Conservation (phyloP, 23 tunicate species). For the Styela clava region DNA sequence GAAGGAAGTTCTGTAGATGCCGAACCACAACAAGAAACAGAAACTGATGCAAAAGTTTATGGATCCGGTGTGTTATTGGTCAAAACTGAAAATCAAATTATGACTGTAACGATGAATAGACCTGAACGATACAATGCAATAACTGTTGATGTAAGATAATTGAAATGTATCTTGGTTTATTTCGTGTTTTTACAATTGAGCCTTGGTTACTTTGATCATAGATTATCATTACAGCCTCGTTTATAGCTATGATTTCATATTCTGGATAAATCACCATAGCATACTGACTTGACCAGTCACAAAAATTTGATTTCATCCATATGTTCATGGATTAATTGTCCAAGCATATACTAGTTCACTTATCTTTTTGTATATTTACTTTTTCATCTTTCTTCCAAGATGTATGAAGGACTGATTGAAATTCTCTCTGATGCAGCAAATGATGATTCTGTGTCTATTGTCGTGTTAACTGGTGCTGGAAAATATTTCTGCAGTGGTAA, state of each 20-base stretch:
- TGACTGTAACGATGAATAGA: constrained; percentile 74
- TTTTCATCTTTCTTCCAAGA: too few relatives aligned
- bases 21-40: not conserved
- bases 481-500: constrained; percentile 96
- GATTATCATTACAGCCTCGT: too few relatives aligned
- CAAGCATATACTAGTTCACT: too few relatives aligned
- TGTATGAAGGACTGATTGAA: constrained; percentile 79
- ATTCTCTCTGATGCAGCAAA: constrained; percentile 57
- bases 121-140: constrained; percentile 82
- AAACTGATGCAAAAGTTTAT: constrained; percentile 16
- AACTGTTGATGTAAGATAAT: constrained; percentile 43
- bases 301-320: too few relatives aligned
- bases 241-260: too few relatives aligned
- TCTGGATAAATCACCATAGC: too few relatives aligned
- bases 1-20: constrained; percentile 35
- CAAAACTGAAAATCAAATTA: constrained; percentile 37
- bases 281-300: too few relatives aligned
- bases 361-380: too few relatives aligned
- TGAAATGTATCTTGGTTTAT: too few relatives aligned
- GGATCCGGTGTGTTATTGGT: constrained; percentile 21
- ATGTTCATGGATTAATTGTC: too few relatives aligned
- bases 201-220: too few relatives aligned
- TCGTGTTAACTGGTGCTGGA: constrained; percentile 91
- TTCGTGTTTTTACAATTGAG: too few relatives aligned
- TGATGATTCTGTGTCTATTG: constrained; percentile 44